Evolutionary conservation across 2,113 vertebrate genomes (phyloP).

Genomic region (Elephas maximus): DNA sequence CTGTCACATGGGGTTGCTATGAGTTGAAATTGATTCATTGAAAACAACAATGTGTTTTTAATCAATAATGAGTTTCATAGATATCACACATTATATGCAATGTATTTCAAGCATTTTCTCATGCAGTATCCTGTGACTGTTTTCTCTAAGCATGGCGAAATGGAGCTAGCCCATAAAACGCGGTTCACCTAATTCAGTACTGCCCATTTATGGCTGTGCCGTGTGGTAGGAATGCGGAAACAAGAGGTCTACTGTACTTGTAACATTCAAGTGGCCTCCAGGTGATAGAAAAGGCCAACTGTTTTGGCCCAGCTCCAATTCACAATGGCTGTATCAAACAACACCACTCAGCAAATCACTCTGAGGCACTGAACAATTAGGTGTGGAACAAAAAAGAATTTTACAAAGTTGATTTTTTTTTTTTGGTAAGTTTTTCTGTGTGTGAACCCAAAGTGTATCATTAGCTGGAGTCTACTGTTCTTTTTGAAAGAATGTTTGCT

Average conservation of each 20-base stretch:
- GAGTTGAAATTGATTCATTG: not conserved
- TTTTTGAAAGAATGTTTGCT: conserved; percentile 47
- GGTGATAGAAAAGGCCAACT: conserved; percentile 1
- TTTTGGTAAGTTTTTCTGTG: not conserved
- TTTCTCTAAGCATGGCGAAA: conserved; percentile 12
- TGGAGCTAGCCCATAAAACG: conserved; percentile 50
- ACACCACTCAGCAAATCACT: not conserved
- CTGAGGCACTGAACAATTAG: not conserved
- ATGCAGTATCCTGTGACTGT: not conserved
- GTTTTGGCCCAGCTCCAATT: not conserved
- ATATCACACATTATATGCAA: not conserved
- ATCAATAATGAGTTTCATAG: conserved; percentile 18
- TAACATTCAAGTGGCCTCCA: conserved; percentile 45
- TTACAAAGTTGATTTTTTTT: not conserved
- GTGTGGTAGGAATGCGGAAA: conserved; percentile 45
- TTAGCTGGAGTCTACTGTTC: not conserved
- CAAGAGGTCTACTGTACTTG: conserved; percentile 39
- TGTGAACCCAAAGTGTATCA: not conserved
- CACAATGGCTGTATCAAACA: not conserved
- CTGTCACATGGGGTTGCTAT: not conserved
- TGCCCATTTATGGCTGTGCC: conserved; percentile 32
- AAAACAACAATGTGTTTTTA: not conserved
- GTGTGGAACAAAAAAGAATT: not conserved
- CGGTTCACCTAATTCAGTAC: conserved; percentile 41
- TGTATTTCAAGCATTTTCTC: conserved; percentile 25